Evolutionary conservation across 2,888 invertebrate genomes (phyloP).

Genomic region (Tortrix viridana): DNA sequence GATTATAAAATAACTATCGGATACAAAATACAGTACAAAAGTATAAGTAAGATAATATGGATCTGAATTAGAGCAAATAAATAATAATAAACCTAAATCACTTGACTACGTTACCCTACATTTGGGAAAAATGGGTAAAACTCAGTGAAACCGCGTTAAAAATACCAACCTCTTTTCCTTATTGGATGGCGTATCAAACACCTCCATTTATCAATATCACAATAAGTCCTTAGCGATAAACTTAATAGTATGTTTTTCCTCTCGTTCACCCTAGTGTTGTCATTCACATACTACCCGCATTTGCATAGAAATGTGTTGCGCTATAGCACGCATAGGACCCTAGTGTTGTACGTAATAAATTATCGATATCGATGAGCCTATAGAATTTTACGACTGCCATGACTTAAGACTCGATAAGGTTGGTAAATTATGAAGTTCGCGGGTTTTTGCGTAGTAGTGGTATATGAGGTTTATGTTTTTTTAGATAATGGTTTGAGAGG

Average conservation of each 20-base stretch:
- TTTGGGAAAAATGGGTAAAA: neutral
- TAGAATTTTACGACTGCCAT: slow-evolving; percentile 30
- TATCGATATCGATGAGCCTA: slow-evolving; percentile 36
- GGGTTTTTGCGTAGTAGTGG: slow-evolving; percentile 24
- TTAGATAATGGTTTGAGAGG: neutral
- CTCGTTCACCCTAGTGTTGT: slow-evolving; percentile 32
- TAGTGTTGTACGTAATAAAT: slow-evolving; percentile 33
- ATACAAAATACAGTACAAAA: too few species aligned
- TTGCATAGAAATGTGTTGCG: slow-evolving; percentile 40
- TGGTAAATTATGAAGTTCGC: slow-evolving; percentile 30
- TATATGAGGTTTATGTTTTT: slow-evolving; percentile 11
- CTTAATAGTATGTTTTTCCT: slow-evolving; percentile 39
- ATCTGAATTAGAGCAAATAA: too few species aligned
- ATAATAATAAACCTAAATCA: too few species aligned
- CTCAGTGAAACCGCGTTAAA: neutral
- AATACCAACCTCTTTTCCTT: neutral
- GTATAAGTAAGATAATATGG: too few species aligned
- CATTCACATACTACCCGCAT: slow-evolving; percentile 37
- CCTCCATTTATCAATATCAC: slow-evolving; percentile 29
- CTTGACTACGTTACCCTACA: neutral
- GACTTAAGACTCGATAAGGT: slow-evolving; percentile 15
- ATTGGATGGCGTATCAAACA: slow-evolving; percentile 9
- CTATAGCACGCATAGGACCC: slow-evolving; percentile 29
- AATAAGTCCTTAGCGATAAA: slow-evolving; percentile 33
- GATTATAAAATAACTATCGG: too few species aligned